Evolutionary conservation across 2,113 vertebrate genomes (phyloP).

Genomic region (Bubo bubo): DNA sequence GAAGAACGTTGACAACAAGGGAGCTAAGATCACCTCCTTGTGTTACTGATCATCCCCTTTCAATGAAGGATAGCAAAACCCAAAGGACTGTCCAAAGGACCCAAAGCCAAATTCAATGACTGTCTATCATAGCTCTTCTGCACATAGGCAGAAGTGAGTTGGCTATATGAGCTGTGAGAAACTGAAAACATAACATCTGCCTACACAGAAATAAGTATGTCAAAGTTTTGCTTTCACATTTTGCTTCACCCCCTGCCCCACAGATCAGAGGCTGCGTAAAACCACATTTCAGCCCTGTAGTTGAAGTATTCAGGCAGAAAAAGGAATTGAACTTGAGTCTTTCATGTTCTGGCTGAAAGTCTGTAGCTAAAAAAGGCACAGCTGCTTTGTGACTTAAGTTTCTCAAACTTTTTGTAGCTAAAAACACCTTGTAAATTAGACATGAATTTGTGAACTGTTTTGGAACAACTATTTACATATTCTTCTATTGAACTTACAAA

Average conservation of each 20-base stretch:
- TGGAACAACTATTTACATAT: not conserved
- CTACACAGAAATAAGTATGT: not conserved
- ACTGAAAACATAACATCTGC: not conserved
- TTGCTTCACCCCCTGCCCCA: not conserved
- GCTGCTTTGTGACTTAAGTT: not conserved
- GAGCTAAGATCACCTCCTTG: not conserved
- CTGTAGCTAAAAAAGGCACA: not conserved
- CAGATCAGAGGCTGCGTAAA: not conserved
- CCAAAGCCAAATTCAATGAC: not conserved
- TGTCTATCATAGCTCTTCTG: accelerated
- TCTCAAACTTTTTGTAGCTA: not conserved
- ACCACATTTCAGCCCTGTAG: not conserved
- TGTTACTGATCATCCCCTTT: not conserved
- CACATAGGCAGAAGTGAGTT: not conserved
- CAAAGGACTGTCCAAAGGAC: not conserved
- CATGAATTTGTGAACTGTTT: not conserved
- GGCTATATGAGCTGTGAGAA: not conserved
- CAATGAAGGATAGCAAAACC: not conserved
- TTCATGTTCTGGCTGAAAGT: not conserved
- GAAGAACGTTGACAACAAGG: not conserved
- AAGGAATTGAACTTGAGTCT: not conserved
- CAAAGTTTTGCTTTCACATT: not conserved
- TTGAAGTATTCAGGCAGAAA: not conserved
- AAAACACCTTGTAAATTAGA: not conserved
- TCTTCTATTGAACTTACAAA: not conserved